A percentile compares a stretch with the other conserved stretches of the same genome.
Evolutionary conservation across 1,140 invertebrate species (phyloP).

Genomic region (Leptinotarsa texana): DNA sequence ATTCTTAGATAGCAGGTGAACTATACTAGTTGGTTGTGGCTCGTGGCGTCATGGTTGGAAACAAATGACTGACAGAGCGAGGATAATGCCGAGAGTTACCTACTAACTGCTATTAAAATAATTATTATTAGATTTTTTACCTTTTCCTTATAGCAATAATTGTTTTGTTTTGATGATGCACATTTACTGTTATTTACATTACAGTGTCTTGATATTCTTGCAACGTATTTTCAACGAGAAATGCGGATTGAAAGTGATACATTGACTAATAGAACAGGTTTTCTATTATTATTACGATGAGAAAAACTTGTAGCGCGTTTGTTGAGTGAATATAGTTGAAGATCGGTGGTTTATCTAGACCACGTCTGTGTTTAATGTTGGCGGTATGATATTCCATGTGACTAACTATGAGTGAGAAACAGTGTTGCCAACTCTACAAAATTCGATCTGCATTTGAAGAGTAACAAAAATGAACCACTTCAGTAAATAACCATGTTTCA

Average conservation of each 20-base stretch:
- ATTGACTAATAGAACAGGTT: not conserved
- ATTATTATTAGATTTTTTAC: constrained; percentile 51
- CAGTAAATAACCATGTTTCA: too few species aligned
- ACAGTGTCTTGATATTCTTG: not conserved
- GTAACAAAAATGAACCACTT: too few species aligned
- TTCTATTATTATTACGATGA: not conserved
- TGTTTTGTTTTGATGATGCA: constrained; percentile 47
- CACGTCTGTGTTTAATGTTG: too few species aligned
- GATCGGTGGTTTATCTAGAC: too few species aligned
- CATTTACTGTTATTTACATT: constrained; percentile 37
- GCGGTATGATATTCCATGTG: too few species aligned
- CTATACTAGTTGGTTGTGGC: constrained; percentile 53
- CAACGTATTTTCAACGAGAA: not conserved
- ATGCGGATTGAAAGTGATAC: constrained; percentile 3
- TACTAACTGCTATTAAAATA: constrained; percentile 55
- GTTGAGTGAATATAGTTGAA: too few species aligned
- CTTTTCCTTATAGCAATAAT: constrained; percentile 50
- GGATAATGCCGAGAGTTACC: constrained; percentile 55
- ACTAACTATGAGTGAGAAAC: too few species aligned
- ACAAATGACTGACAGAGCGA: constrained; percentile 58
- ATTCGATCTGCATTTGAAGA: too few species aligned
- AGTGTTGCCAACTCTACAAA: too few species aligned
- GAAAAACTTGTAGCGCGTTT: too few species aligned
- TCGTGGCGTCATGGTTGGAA: constrained; percentile 58
- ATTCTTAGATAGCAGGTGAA: constrained; percentile 52